A percentile compares a stretch with the other conserved stretches of the same genome.
These are phyloP conservation scores for Delichon dasypus DNA, from an alignment of 2,797 vertebrate genomes.

Conservation along the genomic window DNA sequence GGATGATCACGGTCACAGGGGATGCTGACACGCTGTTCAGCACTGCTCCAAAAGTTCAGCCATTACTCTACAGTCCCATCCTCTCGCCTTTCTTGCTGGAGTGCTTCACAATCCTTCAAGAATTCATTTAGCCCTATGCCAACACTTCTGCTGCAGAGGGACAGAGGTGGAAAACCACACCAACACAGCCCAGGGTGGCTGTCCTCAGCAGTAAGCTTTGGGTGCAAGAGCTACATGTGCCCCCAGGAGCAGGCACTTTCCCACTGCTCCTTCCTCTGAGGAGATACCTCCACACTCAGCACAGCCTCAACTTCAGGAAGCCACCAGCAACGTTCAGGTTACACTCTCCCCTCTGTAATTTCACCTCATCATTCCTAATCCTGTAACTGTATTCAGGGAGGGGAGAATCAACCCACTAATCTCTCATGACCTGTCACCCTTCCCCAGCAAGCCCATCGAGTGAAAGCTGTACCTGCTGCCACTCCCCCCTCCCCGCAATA, in stretches of 20 bases:
- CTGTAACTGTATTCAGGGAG: constrained; percentile 2
- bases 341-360: constrained; percentile 42
- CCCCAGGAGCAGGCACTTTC: background rate
- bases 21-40: background rate
- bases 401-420: background rate
- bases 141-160: background rate
- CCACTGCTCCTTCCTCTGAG: background rate
- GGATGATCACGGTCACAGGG: background rate
- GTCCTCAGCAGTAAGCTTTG: background rate
- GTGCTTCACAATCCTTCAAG: background rate
- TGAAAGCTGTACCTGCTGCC: background rate
- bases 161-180: background rate
- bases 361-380: background rate
- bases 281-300: background rate
- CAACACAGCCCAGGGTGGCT: accelerated
- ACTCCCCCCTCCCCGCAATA: accelerated
- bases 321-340: background rate
- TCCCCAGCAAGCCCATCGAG: background rate
- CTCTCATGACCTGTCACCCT: background rate
- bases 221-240: background rate
- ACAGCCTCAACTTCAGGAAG: background rate
- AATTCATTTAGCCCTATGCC: background rate
- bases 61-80: background rate
- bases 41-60: background rate
- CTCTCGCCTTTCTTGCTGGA: background rate